A percentile compares a stretch with the other conserved stretches of the same genome.
Conservation (phyloP, 2,888 invertebrate species). For the Eupithecia tripunctaria region DNA sequence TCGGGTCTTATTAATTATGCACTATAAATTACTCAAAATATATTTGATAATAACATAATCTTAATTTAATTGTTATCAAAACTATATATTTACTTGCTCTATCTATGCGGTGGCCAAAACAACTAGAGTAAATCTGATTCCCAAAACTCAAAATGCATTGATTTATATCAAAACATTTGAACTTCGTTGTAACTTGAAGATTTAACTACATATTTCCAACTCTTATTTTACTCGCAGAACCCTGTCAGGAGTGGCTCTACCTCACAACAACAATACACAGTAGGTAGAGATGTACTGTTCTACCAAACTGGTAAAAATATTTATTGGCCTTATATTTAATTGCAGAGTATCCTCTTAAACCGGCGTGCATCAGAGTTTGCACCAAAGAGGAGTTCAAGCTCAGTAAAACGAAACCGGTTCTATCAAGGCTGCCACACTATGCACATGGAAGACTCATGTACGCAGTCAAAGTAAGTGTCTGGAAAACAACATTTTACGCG, state of each 20-base stretch:
- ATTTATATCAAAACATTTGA: not conserved
- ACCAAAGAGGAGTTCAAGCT: constrained; percentile 69
- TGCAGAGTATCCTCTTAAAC: constrained; percentile 69
- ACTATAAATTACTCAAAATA: not conserved
- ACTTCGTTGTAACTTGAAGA: not conserved
- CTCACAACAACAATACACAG: not conserved
- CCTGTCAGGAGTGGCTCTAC: not conserved
- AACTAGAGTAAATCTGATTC: not conserved
- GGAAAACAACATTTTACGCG: no score
- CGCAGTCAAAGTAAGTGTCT: constrained; percentile 71
- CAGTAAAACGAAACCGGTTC: constrained; percentile 54
- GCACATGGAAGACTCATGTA: constrained; percentile 76
- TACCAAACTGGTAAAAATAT: not conserved
- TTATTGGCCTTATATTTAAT: not conserved
- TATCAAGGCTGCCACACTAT: constrained; percentile 59
- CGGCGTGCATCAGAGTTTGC: constrained; percentile 77
- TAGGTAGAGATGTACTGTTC: not conserved
- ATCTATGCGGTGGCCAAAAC: not conserved
- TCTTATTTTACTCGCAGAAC: not conserved
- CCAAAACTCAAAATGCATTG: constrained; percentile 5
- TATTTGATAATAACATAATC: not conserved
- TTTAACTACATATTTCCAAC: not conserved
- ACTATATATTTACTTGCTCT: not conserved
- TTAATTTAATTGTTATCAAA: not conserved
- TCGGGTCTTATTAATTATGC: not conserved